These are phyloP conservation scores for Mastigias papua DNA, from an alignment of 30 jellyfish, hydroid and myxozoan species.

Conservation along the genomic window DNA sequence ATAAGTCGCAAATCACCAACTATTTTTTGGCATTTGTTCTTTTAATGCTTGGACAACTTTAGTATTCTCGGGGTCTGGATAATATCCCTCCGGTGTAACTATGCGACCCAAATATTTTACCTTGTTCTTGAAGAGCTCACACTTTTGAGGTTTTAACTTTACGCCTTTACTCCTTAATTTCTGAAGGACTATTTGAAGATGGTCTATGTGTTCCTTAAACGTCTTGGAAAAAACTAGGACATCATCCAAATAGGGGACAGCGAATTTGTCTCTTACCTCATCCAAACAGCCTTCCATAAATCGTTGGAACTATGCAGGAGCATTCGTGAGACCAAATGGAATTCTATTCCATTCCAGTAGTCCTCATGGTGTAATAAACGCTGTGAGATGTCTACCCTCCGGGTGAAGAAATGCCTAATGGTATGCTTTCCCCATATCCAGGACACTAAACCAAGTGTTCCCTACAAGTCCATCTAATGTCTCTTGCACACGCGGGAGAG, in stretches of 20 bases:
- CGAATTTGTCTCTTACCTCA: slow-evolving; percentile 64
- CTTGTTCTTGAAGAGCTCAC: slow-evolving; percentile 41
- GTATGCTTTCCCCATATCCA: slow-evolving; percentile 58
- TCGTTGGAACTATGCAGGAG: slow-evolving; percentile 72
- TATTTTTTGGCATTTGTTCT: slow-evolving; percentile 35
- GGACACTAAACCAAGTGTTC: slow-evolving; percentile 39
- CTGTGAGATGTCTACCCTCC: slow-evolving; percentile 54
- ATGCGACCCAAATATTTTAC: slow-evolving; percentile 62
- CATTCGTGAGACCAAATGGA: slow-evolving; percentile 65
- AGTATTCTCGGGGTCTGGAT: slow-evolving; percentile 37
- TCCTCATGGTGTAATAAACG: slow-evolving; percentile 69
- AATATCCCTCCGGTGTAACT: slow-evolving; percentile 33
- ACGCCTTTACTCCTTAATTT: slow-evolving; percentile 43
- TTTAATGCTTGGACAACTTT: slow-evolving; percentile 40
- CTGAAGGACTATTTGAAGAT: slow-evolving; percentile 49
- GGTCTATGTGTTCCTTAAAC: slow-evolving; percentile 38
- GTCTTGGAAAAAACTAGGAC: slow-evolving; percentile 40
- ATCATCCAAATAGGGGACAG: slow-evolving; percentile 70
- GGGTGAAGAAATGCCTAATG: slow-evolving; percentile 72
- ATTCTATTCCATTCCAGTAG: slow-evolving; percentile 60
- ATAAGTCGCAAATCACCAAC: slow-evolving; percentile 48
- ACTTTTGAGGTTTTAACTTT: slow-evolving; percentile 63
- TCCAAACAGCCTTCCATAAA: slow-evolving; percentile 62
- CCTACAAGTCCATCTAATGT: slow-evolving; percentile 44
- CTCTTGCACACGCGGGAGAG: slow-evolving; percentile 61